phyloP scores from a whole-genome alignment of 1,140 invertebrate genomes.

The Apis cerana region DNA sequence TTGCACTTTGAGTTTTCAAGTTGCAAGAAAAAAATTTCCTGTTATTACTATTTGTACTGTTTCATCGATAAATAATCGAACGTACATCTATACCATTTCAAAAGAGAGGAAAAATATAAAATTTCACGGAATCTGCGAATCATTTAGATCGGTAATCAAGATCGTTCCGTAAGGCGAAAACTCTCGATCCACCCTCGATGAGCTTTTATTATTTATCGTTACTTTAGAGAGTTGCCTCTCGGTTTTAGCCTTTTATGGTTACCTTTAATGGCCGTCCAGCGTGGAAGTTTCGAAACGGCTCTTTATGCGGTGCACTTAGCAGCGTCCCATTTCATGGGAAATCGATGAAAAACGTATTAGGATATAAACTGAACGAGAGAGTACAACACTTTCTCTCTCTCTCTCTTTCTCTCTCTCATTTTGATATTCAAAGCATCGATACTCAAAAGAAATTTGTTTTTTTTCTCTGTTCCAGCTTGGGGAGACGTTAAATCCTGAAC shows the following conservation, averaged over 20 bases:
- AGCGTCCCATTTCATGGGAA: slow-evolving; percentile 69
- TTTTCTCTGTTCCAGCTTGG: slow-evolving; percentile 87
- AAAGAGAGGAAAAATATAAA: neutral
- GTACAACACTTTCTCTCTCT: too few relatives aligned
- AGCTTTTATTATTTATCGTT: slow-evolving; percentile 67
- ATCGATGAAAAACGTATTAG: slow-evolving; percentile 75
- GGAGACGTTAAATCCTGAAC: slow-evolving; percentile 90
- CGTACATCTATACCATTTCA: too few relatives aligned
- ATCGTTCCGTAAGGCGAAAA: slow-evolving; percentile 20
- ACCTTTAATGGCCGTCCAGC: slow-evolving; percentile 71
- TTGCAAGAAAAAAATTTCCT: too few relatives aligned
- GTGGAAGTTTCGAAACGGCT: slow-evolving; percentile 73
- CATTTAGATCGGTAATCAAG: neutral
- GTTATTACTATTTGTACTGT: too few relatives aligned
- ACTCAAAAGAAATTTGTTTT: slow-evolving; percentile 52
- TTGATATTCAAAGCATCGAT: neutral
- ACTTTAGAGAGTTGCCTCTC: slow-evolving; percentile 49
- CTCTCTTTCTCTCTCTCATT: too few relatives aligned
- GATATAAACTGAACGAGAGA: slow-evolving; percentile 44
- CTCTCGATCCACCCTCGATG: slow-evolving; percentile 54
- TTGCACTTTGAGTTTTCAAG: too few relatives aligned
- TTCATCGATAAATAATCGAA: too few relatives aligned
- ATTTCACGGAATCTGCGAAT: neutral
- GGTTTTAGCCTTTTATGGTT: slow-evolving; percentile 68
- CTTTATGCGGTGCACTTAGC: slow-evolving; percentile 73